A percentile compares a stretch with the other conserved stretches of the same genome.
Evolutionary conservation across 2,888 invertebrate species (phyloP).

Genomic region (Lasioglossum oenotherae): DNA sequence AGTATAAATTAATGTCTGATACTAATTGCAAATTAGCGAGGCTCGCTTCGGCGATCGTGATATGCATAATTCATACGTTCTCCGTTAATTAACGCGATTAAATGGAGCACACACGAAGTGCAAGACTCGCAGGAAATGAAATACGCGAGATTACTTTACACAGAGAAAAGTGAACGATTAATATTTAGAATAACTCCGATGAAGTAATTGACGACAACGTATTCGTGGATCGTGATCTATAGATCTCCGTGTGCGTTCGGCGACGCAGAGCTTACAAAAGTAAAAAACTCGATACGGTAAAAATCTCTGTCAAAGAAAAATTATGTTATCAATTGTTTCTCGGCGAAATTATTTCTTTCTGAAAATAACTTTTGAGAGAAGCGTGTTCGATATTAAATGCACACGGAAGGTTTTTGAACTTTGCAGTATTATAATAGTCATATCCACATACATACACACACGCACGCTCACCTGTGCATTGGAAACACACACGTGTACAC

Average conservation of each 20-base stretch:
- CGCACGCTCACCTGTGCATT: neutral
- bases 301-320: neutral
- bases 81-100: neutral
- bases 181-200: neutral
- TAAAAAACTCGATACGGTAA: neutral
- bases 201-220: slow-evolving; percentile 39
- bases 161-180: neutral
- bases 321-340: neutral
- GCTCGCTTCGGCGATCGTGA: slow-evolving; percentile 3
- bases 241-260: slow-evolving; percentile 10
- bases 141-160: neutral
- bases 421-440: neutral
- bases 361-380: neutral
- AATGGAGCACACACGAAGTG: neutral
- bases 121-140: neutral
- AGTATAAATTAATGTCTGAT: neutral
- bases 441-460: neutral
- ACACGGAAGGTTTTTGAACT: slow-evolving; percentile 26
- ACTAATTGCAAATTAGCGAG: neutral
- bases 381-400: neutral
- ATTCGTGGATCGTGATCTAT: neutral
- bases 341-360: neutral
- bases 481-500: neutral
- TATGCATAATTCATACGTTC: slow-evolving; percentile 13
- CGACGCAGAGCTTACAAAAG: neutral